Percentiles rank a stretch among this genome's conserved stretches.
phyloP scores from a whole-genome alignment of 2,888 invertebrate genomes.

The Tachina grossa region DNA sequence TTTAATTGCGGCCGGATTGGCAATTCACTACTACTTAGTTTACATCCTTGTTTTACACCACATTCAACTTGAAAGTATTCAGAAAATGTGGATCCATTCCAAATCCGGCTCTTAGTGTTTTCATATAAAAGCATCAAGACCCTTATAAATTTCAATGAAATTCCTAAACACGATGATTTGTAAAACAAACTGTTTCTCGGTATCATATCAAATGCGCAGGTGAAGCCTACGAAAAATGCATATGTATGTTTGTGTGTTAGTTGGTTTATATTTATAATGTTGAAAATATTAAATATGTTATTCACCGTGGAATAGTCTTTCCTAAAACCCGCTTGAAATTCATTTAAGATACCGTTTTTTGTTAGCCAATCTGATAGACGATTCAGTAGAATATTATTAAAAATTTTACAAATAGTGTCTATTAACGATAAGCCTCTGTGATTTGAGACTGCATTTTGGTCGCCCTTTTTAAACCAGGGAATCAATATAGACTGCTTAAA shows the following conservation, averaged over 20 bases:
- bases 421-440: too few species aligned
- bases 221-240: conserved; percentile 6
- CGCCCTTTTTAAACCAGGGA: too few species aligned
- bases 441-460: too few species aligned
- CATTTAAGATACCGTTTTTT: background rate
- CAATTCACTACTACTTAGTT: background rate
- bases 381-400: too few species aligned
- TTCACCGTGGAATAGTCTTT: background rate
- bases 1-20: too few species aligned
- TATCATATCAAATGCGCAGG: background rate
- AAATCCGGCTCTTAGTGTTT: background rate
- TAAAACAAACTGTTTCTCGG: background rate
- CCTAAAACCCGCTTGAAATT: conserved; percentile 14
- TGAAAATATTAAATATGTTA: background rate
- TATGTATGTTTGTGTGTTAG: background rate
- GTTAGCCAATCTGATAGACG: background rate
- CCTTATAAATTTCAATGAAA: background rate
- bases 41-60: background rate
- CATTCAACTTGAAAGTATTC: background rate
- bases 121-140: background rate
- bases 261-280: background rate
- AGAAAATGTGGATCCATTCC: background rate
- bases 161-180: background rate
- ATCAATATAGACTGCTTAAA: too few species aligned
- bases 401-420: too few species aligned